Evolutionary conservation across 2,888 invertebrate species (phyloP).

Genomic region (Aricia artaxerxes): DNA sequence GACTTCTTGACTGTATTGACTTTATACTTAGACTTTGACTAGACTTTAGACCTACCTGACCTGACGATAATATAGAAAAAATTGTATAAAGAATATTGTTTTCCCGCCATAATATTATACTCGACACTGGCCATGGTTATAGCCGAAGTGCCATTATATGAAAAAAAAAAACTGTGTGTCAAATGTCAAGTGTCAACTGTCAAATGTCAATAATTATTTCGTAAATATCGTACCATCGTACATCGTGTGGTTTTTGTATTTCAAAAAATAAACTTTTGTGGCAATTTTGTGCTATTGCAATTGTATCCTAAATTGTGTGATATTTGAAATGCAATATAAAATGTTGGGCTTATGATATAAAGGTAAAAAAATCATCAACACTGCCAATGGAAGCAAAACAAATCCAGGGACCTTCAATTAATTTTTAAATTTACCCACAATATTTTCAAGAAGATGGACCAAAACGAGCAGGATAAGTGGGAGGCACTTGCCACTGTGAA

Average conservation of each 20-base stretch:
- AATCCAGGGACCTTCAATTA: background rate
- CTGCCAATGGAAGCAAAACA: background rate
- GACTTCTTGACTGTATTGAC: too few relatives aligned
- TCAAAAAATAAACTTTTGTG: background rate
- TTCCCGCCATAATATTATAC: too few relatives aligned
- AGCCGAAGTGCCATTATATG: too few relatives aligned
- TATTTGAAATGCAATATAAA: background rate
- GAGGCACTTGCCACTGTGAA: slow-evolving; percentile 69
- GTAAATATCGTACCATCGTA: background rate
- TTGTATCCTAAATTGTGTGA: background rate
- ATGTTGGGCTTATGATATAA: background rate
- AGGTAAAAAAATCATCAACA: background rate
- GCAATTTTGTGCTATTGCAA: background rate
- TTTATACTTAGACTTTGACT: too few relatives aligned
- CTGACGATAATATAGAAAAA: too few relatives aligned
- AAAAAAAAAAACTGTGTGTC: too few relatives aligned
- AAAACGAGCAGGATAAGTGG: slow-evolving; percentile 64
- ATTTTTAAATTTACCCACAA: background rate
- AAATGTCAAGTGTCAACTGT: too few relatives aligned
- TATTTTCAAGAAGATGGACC: slow-evolving; percentile 53
- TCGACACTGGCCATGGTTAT: too few relatives aligned
- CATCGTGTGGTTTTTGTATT: background rate
- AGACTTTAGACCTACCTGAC: too few relatives aligned
- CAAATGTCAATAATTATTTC: background rate
- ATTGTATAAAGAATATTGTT: too few relatives aligned